These are phyloP conservation scores for Macrobrachium nipponense DNA, from an alignment of 1,140 invertebrate species.

Conservation along the genomic window DNA sequence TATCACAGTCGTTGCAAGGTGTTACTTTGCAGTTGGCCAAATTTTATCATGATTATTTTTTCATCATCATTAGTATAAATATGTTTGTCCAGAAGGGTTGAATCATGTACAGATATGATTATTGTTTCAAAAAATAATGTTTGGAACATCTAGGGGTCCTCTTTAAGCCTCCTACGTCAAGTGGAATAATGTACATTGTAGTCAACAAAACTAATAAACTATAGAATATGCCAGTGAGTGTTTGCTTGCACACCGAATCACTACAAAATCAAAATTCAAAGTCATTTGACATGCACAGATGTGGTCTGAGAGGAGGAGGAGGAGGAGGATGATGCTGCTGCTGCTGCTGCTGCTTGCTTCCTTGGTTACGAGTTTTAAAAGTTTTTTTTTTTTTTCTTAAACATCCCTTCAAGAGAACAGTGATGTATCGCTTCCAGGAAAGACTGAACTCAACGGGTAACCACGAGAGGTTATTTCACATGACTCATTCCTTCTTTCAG, in stretches of 20 bases:
- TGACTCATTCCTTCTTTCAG: not conserved
- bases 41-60: slow-evolving; percentile 32
- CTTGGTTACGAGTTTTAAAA: too few relatives aligned
- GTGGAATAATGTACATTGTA: slow-evolving; percentile 62
- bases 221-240: slow-evolving; percentile 37
- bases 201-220: slow-evolving; percentile 61
- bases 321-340: too few relatives aligned
- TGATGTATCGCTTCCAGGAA: too few relatives aligned
- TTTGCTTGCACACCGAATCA: not conserved
- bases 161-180: slow-evolving; percentile 61
- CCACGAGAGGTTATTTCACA: not conserved
- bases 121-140: slow-evolving; percentile 60
- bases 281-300: not conserved
- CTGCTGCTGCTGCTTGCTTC: too few relatives aligned
- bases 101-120: slow-evolving; percentile 62
- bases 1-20: slow-evolving; percentile 39
- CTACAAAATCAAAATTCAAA: not conserved
- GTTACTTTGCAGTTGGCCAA: slow-evolving; percentile 57
- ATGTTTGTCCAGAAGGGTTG: slow-evolving; percentile 61
- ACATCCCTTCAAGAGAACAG: too few relatives aligned
- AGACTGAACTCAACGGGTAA: too few relatives aligned
- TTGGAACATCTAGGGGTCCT: slow-evolving; percentile 60
- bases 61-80: slow-evolving; percentile 32
- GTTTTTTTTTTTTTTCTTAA: too few relatives aligned
- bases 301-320: not conserved